These are phyloP conservation scores for Argyresthia goedartella DNA, from an alignment of 2,888 invertebrate genomes.

Conservation along the genomic window DNA sequence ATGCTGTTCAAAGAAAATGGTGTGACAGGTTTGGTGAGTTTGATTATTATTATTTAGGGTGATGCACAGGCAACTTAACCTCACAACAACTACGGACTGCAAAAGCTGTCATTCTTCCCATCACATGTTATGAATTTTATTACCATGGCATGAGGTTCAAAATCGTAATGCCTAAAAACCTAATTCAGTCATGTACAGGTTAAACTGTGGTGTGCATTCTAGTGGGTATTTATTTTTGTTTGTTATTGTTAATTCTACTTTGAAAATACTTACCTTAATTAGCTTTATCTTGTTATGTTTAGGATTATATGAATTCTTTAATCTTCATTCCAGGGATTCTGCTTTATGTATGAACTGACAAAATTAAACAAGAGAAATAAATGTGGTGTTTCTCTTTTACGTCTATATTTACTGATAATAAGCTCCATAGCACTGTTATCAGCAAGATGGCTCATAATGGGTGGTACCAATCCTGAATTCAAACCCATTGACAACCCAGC, in stretches of 20 bases:
- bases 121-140: no score
- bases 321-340: constrained; percentile 63
- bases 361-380: no score
- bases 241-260: constrained; percentile 2
- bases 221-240: not conserved
- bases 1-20: constrained; percentile 96
- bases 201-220: not conserved
- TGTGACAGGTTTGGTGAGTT: constrained; percentile 86
- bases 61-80: no score
- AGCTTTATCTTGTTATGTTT: not conserved
- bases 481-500: constrained; percentile 93
- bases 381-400: constrained; percentile 29
- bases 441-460: constrained; percentile 83
- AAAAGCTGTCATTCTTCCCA: no score
- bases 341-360: constrained; percentile 75
- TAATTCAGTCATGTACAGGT: no score
- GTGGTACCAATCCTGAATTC: constrained; percentile 83
- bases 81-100: no score
- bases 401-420: constrained; percentile 60
- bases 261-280: no score
- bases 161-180: no score
- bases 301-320: not conserved
- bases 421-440: constrained; percentile 69
- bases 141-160: no score
- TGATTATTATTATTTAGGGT: no score